Evolutionary conservation across 92 coral and sea anemone species (phyloP).

Genomic region (Chrysogorgia sp.): DNA sequence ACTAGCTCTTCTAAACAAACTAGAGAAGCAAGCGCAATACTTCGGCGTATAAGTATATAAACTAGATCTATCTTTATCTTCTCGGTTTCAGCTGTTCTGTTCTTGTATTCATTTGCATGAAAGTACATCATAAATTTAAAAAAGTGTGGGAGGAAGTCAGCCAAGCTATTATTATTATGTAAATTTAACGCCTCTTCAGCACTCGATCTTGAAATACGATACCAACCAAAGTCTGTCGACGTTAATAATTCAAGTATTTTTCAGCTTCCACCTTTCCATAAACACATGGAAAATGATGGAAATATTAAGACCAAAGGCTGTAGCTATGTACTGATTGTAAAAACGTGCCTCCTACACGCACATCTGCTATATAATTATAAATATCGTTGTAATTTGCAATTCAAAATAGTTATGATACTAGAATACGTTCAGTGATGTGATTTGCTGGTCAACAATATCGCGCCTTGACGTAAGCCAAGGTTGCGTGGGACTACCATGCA

Average conservation of each 20-base stretch:
- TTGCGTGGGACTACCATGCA: too few species aligned
- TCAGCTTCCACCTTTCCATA: too few species aligned
- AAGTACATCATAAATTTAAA: conserved; percentile 21
- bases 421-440: conserved; percentile 16
- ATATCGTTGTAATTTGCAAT: conserved; percentile 10
- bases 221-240: neutral
- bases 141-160: conserved; percentile 21
- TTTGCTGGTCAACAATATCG: conserved; percentile 6
- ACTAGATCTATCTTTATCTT: neutral
- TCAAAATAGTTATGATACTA: neutral
- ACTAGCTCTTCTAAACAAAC: conserved; percentile 27
- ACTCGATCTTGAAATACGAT: conserved; percentile 25
- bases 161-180: conserved; percentile 30
- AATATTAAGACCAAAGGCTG: too few species aligned
- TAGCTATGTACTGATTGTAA: too few species aligned
- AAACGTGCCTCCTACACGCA: too few species aligned
- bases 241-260: too few species aligned
- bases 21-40: conserved; percentile 35
- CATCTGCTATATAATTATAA: too few species aligned
- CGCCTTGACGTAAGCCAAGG: neutral
- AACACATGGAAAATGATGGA: too few species aligned
- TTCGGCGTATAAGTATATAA: neutral
- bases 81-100: conserved; percentile 4
- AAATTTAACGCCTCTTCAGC: conserved; percentile 13
- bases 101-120: conserved; percentile 21